Percentiles rank a stretch among this genome's conserved stretches.
Conservation (phyloP, 2,113 vertebrate species). For the Sigmodon hispidus region DNA sequence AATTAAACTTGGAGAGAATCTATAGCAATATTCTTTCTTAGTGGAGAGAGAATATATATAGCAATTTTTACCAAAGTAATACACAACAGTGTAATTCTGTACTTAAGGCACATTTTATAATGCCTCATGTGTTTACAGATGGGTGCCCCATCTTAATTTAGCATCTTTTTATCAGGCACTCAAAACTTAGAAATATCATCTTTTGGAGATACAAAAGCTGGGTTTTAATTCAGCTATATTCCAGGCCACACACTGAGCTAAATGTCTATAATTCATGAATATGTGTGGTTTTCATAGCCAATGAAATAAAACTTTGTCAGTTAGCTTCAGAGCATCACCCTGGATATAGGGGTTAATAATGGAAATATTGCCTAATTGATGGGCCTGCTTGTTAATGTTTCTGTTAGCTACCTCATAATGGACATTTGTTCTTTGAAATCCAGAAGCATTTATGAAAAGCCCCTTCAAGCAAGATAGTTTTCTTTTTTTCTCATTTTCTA, state of each 20-base stretch:
- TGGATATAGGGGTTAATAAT: not conserved
- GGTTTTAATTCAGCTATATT: constrained; percentile 39
- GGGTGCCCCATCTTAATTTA: not conserved
- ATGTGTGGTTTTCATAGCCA: not conserved
- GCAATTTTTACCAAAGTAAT: not conserved
- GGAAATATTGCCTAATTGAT: not conserved
- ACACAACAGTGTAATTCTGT: not conserved
- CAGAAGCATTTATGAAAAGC: not conserved
- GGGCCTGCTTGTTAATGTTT: not conserved
- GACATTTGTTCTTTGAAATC: not conserved
- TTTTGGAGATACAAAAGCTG: not conserved
- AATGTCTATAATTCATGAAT: not conserved
- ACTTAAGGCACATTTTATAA: not conserved
- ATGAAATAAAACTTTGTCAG: not conserved
- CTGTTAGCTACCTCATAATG: not conserved
- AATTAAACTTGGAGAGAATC: not conserved
- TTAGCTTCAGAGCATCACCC: not conserved
- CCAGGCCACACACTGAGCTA: not conserved
- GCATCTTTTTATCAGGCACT: not conserved
- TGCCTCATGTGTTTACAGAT: not conserved
- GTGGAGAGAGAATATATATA: not conserved
- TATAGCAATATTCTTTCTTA: not conserved
- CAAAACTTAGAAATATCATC: not conserved
- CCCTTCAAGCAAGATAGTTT: not conserved
- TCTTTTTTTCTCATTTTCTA: too few species aligned